These are phyloP conservation scores for Temnopleurus reevesii DNA, from an alignment of 53 echinoderm and acorn worm genomes.

Conservation along the genomic window DNA sequence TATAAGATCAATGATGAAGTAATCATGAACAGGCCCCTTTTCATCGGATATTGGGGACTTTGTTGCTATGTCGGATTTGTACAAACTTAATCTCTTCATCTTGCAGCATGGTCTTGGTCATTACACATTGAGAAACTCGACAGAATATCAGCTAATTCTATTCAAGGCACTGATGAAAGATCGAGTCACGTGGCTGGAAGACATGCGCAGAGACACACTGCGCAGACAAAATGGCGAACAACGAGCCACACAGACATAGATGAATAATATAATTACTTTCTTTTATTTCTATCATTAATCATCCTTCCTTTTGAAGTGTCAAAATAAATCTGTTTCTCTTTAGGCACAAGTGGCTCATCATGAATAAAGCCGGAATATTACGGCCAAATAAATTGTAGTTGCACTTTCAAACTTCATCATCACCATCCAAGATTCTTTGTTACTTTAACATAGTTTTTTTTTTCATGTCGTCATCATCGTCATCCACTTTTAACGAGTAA, in stretches of 20 bases:
- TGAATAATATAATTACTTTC: background rate
- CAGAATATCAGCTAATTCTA: background rate
- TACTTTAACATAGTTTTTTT: background rate
- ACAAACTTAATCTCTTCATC: background rate
- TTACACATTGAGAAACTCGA: background rate
- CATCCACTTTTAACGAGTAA: background rate
- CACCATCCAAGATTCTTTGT: background rate
- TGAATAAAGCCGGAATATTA: background rate
- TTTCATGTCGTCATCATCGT: background rate
- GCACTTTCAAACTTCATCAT: background rate
- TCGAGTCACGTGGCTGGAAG: constrained; percentile 11
- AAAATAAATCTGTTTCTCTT: background rate
- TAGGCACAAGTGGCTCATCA: background rate
- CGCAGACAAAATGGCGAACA: background rate
- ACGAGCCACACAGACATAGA: background rate
- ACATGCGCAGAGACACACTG: constrained; percentile 13
- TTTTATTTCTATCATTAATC: background rate
- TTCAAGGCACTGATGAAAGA: constrained; percentile 36
- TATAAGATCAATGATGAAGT: too few species aligned
- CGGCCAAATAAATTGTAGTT: background rate
- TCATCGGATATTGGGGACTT: background rate
- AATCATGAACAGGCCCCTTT: too few species aligned
- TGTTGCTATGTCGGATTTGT: background rate
- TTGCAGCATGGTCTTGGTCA: background rate
- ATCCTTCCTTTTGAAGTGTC: background rate